These are phyloP conservation scores for Silurus aristotelis DNA, from an alignment of 2,797 vertebrate genomes.

Conservation along the genomic window DNA sequence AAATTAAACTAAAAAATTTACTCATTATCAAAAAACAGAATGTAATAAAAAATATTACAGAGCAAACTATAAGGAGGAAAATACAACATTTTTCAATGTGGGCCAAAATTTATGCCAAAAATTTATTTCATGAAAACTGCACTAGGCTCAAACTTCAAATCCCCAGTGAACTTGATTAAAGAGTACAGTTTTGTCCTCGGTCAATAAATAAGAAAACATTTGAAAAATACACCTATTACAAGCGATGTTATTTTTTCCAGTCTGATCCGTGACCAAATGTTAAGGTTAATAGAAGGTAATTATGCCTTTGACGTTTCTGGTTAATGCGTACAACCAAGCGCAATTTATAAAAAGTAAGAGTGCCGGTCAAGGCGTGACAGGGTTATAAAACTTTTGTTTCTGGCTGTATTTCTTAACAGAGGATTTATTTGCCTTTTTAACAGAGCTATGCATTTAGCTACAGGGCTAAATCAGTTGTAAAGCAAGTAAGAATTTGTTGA, in stretches of 20 bases:
- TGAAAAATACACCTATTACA: conserved; percentile 46
- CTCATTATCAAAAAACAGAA: background rate
- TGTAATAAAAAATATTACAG: background rate
- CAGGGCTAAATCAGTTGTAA: conserved; percentile 68
- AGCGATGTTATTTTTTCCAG: conserved; percentile 51
- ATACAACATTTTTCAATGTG: background rate
- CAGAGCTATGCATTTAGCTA: conserved; percentile 63
- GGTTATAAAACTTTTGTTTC: conserved; percentile 40
- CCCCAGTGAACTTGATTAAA: background rate
- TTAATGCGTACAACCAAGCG: conserved; percentile 49
- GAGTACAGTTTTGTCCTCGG: conserved; percentile 23
- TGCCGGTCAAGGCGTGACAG: conserved; percentile 57
- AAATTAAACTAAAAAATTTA: background rate
- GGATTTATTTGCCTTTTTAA: conserved; percentile 59
- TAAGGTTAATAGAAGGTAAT: conserved; percentile 27
- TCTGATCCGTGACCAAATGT: conserved; percentile 6
- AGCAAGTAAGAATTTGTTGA: conserved; percentile 71
- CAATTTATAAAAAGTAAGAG: conserved; percentile 62
- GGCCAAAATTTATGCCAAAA: background rate
- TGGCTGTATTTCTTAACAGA: conserved; percentile 40
- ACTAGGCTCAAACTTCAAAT: background rate
- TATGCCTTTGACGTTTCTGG: conserved; percentile 41
- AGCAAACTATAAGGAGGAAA: background rate
- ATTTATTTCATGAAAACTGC: background rate
- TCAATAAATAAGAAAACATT: background rate